Conservation (phyloP, 2,113 vertebrate genomes). For the Vireo altiloquus region DNA sequence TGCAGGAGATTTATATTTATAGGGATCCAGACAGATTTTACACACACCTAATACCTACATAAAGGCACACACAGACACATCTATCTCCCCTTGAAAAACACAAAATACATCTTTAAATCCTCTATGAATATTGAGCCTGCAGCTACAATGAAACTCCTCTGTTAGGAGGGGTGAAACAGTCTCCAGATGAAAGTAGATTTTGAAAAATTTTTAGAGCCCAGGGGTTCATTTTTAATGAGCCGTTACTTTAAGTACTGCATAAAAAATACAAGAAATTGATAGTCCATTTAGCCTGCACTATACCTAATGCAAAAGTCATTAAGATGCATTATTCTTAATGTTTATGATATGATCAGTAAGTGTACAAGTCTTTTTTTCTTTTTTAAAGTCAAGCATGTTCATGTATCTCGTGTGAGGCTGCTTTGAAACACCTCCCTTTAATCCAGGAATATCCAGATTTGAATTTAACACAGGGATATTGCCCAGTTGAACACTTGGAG, state of each 20-base stretch:
- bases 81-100: background rate
- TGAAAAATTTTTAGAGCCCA: constrained; percentile 85
- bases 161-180: constrained; percentile 87
- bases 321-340: constrained; percentile 95
- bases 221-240: constrained; percentile 99
- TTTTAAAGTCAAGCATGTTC: constrained; percentile 23
- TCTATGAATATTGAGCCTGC: constrained; percentile 77
- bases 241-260: constrained; percentile 99
- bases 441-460: background rate
- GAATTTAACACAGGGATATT: background rate
- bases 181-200: constrained; percentile 90
- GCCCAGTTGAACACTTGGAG: background rate
- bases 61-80: background rate
- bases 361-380: constrained; percentile 73
- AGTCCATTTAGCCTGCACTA: constrained; percentile 95
- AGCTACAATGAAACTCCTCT: constrained; percentile 87
- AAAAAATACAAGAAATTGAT: constrained; percentile 99
- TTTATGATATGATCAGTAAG: constrained; percentile 92
- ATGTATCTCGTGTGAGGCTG: background rate
- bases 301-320: constrained; percentile 97
- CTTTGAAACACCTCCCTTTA: background rate
- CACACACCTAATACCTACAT: background rate
- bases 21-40: background rate
- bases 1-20: background rate
- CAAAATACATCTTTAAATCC: constrained; percentile 77